phyloP scores from a whole-genome alignment of 2,888 invertebrate species.

The Nomada fucata region DNA sequence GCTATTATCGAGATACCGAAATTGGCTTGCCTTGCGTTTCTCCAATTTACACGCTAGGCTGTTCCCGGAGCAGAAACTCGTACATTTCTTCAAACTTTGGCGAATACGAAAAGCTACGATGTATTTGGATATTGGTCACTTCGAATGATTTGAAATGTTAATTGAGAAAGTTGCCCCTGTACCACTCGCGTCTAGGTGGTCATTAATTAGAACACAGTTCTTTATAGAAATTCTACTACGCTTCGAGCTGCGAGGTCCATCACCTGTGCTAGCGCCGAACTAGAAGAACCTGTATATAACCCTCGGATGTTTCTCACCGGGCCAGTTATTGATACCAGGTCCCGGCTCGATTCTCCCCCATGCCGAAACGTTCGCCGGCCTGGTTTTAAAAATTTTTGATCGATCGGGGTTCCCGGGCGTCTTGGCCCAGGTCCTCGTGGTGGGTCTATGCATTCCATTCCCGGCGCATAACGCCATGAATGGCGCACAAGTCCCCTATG shows the following conservation, averaged over 20 bases:
- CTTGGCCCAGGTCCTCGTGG: slow-evolving; percentile 30
- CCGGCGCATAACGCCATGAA: slow-evolving; percentile 4
- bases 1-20: too few species aligned
- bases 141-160: too few species aligned
- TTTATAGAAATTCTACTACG: too few species aligned
- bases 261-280: neutral
- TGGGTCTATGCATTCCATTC: slow-evolving; percentile 61
- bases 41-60: too few species aligned
- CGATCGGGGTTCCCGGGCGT: slow-evolving; percentile 40
- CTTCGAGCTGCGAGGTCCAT: neutral
- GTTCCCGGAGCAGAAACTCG: too few species aligned
- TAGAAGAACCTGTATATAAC: neutral
- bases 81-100: too few species aligned
- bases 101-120: too few species aligned
- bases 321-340: slow-evolving; percentile 42
- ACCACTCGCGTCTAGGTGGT: too few species aligned
- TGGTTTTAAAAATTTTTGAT: slow-evolving; percentile 56
- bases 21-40: neutral
- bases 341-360: slow-evolving; percentile 19
- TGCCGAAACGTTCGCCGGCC: slow-evolving; percentile 40
- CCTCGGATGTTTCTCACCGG: slow-evolving; percentile 8
- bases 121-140: too few species aligned
- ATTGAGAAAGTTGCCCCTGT: too few species aligned
- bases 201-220: too few species aligned
- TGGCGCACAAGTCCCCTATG: neutral